Base-by-base conservation (phyloP, 2,797 vertebrate species). In the Argya squamiceps region DNA sequence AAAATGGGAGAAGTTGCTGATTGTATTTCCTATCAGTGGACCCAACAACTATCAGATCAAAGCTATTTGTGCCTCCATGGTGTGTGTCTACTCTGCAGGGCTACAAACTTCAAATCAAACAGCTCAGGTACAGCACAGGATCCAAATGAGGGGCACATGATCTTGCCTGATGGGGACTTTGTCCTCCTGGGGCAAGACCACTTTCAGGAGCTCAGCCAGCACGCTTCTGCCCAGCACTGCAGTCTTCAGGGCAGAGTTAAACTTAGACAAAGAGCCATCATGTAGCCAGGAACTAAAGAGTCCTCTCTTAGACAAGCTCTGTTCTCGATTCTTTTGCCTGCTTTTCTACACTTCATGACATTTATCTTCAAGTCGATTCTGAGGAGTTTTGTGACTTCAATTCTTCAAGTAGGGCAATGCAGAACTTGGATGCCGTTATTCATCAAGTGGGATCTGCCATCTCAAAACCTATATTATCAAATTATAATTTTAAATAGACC, bases 21-120 rank as follows among this genome's bases (percentile, higher is more conserved):
- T 97, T 97, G 96, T 97, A 89, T 98, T 92, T 90, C 47, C 91
- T 82, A 11, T 76, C 89, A 32, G 95, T 77, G 94, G 85, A 97
- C 95, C 95, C 80, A 88, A 80, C 75, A 34, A 53, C 87, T 97
- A 84, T 84, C 43, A 93, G 87, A 91, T 89, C 94, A 89, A 73
- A 98, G 97, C 83, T 79, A 65, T 97, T 96, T 97, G 92, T 97
- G 89, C 84, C 85, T 95, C 23, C 3, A 2, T 3, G 10, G 43
- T 56, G 4, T 55, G 12, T 63, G 6, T 58, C 63, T 74, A 0
- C 18, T 67, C 32, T 59, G 29, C 39, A 59, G 36, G 47, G 11
- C 59, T 65, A 15, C n/a, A 70, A 13, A 49, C 13, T 46, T 80
- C 39, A 71, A 73, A 58, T 4, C 15, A 43, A 60, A 15, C 30